Base-by-base conservation (phyloP, 2,888 invertebrate genomes). In the Sphecodes monilicornis region DNA sequence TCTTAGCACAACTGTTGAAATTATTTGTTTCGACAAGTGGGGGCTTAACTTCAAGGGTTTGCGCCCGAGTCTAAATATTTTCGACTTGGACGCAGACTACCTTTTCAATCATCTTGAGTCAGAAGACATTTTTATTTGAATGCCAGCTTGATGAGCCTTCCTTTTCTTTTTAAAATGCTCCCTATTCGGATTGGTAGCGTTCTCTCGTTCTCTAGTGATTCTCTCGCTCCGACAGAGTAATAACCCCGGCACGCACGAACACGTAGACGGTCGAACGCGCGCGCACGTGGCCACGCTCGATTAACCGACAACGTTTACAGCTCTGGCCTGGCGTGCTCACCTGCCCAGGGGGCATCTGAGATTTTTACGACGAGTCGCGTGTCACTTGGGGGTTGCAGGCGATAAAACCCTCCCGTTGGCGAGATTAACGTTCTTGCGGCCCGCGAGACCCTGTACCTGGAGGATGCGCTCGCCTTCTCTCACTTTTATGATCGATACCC, bases 391-490 rank as follows among this genome's bases (percentile, higher is more conserved):
- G 90, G 91, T 91, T 89, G 91, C 86, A 82, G 91, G 91, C 93
- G 93, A 94, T 94, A 93, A 94, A 93, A 93, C 86, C 89, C 90
- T 92, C 92, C 92, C 91, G 91, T 92, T 92, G 88, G 91, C 91
- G 90, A 92, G 92, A 93, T 93, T 92, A 93, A 93, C 93, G 93
- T 93, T 91, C 90, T 89, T 76, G 77, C 64, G 71, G 84, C 87
- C 73, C 81, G 72, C 73, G 50, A 78, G 72, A 74, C 11, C 64
- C 75, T 78, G 41, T 78, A 85, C 71, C 78, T 84, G 76, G 72
- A 84, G 89, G 81, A 84, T 41, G 72, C 70, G 46, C 54, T 66
- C 22, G 32, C 39, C 69, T 64, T 46, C 26, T 60, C 74, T 22
- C 29, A 46, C 29, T 64, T 87, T 69, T 79, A 82, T 80, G 76